These are phyloP conservation scores for Ardeotis arabs DNA, from an alignment of 2,113 vertebrate genomes.

Conservation along the genomic window DNA sequence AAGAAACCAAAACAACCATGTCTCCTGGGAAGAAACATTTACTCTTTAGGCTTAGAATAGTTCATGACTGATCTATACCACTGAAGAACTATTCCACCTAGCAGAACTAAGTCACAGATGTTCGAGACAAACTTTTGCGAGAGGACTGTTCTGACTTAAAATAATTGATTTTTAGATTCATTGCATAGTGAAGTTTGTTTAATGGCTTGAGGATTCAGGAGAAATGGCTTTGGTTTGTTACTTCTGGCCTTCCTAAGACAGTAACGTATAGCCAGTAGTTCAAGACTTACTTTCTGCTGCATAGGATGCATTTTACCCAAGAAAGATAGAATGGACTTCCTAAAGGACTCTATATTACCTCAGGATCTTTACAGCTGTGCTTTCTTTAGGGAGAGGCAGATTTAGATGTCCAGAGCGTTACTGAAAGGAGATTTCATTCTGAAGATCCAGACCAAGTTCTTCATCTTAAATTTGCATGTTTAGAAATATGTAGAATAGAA, in stretches of 20 bases:
- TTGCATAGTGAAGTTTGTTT: background rate
- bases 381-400: background rate
- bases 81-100: background rate
- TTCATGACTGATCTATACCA: background rate
- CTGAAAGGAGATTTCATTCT: background rate
- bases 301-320: background rate
- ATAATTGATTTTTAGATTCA: background rate
- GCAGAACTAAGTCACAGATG: background rate
- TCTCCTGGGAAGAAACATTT: background rate
- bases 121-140: background rate
- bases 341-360: background rate
- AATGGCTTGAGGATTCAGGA: background rate
- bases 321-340: background rate
- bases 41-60: background rate
- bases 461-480: background rate
- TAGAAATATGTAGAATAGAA: background rate
- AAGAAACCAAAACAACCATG: background rate
- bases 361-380: background rate
- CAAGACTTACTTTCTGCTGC: background rate
- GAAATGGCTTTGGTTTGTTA: background rate
- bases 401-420: background rate
- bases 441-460: background rate
- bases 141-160: background rate
- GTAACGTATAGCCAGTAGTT: background rate
- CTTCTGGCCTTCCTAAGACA: background rate